Evolutionary conservation across 2,797 vertebrate genomes (phyloP).

Genomic region (Bryconaethiops microstoma): DNA sequence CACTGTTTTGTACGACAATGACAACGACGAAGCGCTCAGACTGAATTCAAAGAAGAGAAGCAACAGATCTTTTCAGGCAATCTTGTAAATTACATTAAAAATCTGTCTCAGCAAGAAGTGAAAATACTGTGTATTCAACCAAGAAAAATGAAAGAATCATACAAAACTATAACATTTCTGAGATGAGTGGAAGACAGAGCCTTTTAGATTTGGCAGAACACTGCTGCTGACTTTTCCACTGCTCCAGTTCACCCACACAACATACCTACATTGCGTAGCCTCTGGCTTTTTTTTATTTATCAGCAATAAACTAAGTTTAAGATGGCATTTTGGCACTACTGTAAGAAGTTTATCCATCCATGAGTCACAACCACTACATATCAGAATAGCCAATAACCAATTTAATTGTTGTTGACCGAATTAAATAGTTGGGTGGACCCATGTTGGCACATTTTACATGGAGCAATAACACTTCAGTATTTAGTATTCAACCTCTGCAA

Average conservation of each 20-base stretch:
- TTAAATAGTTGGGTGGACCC: neutral
- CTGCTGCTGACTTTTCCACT: slow-evolving; percentile 38
- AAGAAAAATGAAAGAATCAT: neutral
- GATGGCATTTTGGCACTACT: neutral
- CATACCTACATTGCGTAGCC: slow-evolving; percentile 1
- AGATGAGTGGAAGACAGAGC: slow-evolving; percentile 1
- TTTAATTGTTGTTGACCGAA: neutral
- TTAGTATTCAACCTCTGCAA: neutral
- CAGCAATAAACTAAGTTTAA: neutral
- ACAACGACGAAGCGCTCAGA: neutral
- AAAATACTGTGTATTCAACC: slow-evolving; percentile 15
- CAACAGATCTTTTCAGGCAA: neutral
- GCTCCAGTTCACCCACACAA: slow-evolving; percentile 33
- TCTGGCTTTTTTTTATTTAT: slow-evolving; percentile 7
- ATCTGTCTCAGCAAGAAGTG: neutral
- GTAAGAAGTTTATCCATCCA: neutral
- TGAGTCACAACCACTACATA: too few relatives aligned
- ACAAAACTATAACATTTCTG: slow-evolving; percentile 23
- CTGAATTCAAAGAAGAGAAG: neutral
- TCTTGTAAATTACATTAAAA: neutral
- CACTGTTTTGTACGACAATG: neutral
- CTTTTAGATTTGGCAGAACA: slow-evolving; percentile 35
- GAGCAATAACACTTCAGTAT: neutral
- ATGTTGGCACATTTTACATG: neutral
- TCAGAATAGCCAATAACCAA: too few relatives aligned